Evolutionary conservation across 2,113 vertebrate genomes (phyloP).

Genomic region (Sander vitreus): DNA sequence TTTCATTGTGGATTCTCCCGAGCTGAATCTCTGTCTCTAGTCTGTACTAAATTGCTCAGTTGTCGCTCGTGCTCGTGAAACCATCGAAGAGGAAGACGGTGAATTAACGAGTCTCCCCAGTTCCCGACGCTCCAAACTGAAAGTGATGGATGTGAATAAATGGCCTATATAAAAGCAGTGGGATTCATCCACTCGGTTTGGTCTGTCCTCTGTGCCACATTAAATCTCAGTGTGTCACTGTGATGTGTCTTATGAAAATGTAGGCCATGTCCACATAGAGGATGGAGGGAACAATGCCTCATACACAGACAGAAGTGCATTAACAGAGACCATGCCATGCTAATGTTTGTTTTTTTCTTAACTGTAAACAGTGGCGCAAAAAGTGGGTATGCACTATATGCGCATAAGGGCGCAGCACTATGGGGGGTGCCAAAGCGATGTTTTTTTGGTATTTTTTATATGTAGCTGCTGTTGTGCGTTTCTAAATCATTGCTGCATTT

Average conservation of each 20-base stretch:
- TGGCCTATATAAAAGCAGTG: slow-evolving; percentile 54
- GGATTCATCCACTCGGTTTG: slow-evolving; percentile 44
- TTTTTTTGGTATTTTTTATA: no score
- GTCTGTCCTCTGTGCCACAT: slow-evolving; percentile 55
- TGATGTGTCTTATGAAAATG: slow-evolving; percentile 58
- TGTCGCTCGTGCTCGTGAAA: slow-evolving; percentile 25
- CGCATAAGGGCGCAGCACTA: no score
- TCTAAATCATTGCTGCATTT: no score
- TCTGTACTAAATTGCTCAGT: slow-evolving; percentile 4
- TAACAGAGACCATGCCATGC: slow-evolving; percentile 1
- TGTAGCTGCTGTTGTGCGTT: no score
- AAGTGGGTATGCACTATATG: no score
- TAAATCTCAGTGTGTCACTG: slow-evolving; percentile 52
- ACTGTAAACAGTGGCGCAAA: no score
- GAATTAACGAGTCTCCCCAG: slow-evolving; percentile 47
- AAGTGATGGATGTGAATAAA: slow-evolving; percentile 69
- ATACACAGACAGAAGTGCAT: slow-evolving; percentile 17
- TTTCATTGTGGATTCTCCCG: slow-evolving; percentile 39
- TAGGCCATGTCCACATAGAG: slow-evolving; percentile 58
- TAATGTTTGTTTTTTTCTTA: neutral
- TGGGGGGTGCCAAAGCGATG: no score
- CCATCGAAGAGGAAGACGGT: slow-evolving; percentile 51
- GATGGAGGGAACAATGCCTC: slow-evolving; percentile 37
- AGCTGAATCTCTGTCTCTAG: slow-evolving; percentile 30
- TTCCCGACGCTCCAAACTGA: slow-evolving; percentile 34